Evolutionary conservation across 2,113 vertebrate genomes (phyloP).

Genomic region (Perognathus longimembris): DNA sequence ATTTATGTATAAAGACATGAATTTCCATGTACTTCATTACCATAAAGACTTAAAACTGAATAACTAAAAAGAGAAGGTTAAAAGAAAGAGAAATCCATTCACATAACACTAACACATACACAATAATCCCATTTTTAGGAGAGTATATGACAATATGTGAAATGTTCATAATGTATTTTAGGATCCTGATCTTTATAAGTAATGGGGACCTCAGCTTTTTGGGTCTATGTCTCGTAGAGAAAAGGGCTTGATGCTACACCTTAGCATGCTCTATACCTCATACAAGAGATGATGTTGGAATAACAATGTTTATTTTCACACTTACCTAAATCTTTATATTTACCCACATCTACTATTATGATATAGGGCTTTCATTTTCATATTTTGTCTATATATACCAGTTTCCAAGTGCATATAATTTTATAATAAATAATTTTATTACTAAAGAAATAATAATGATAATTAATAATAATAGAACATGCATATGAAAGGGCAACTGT

Average conservation of each 20-base stretch:
- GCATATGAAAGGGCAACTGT: no score
- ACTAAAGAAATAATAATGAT: not conserved
- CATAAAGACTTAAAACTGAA: not conserved
- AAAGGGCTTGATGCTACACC: not conserved
- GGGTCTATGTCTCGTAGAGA: not conserved
- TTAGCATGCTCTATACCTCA: not conserved
- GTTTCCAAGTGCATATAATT: not conserved
- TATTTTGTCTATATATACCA: not conserved
- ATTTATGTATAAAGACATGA: not conserved
- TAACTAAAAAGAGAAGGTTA: not conserved
- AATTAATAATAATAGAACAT: no score
- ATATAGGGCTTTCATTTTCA: not conserved
- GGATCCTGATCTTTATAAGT: not conserved
- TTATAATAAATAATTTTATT: not conserved
- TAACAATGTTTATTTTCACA: not conserved
- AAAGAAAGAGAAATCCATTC: not conserved
- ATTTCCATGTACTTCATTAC: not conserved
- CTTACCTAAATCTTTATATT: constrained; percentile 3
- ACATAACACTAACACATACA: not conserved
- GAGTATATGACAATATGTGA: not conserved
- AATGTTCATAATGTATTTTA: not conserved
- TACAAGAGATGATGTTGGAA: not conserved
- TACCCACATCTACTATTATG: not conserved
- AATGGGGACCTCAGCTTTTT: not conserved
- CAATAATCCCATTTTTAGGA: not conserved